A percentile compares a stretch with the other conserved stretches of the same genome.
These are phyloP conservation scores for Sphaerophoria rueppellii DNA, from an alignment of 2,888 invertebrate species.

Conservation along the genomic window DNA sequence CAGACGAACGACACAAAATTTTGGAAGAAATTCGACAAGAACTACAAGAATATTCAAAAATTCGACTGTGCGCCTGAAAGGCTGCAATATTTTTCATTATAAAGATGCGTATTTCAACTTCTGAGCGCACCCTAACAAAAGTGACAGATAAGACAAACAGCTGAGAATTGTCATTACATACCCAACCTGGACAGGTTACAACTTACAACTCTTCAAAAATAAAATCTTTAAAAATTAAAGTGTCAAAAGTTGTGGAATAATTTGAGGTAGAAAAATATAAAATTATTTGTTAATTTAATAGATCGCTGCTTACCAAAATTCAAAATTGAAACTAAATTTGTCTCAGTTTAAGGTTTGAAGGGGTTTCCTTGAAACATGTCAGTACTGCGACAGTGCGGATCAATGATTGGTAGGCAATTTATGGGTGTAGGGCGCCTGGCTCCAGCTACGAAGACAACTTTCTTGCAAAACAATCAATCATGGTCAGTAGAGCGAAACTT, in stretches of 20 bases:
- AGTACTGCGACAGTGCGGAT: slow-evolving; percentile 75
- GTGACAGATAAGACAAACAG: slow-evolving; percentile 8
- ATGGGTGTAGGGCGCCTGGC: slow-evolving; percentile 37
- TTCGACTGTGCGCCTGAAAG: not conserved
- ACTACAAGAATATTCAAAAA: not conserved
- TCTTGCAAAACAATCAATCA: slow-evolving; percentile 14
- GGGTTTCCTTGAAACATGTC: slow-evolving; percentile 67
- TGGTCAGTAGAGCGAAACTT: not conserved
- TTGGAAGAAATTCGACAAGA: too few species aligned
- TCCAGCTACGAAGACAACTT: slow-evolving; percentile 11
- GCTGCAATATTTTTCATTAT: not conserved
- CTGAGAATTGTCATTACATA: slow-evolving; percentile 24
- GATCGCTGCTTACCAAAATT: not conserved
- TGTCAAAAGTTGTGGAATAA: not conserved
- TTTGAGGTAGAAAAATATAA: slow-evolving; percentile 6
- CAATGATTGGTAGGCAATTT: slow-evolving; percentile 67
- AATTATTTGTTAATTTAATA: not conserved
- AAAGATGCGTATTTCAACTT: not conserved
- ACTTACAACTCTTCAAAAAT: too few species aligned
- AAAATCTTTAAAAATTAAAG: too few species aligned
- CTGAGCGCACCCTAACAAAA: not conserved
- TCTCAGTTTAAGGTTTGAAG: not conserved
- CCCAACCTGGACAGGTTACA: not conserved
- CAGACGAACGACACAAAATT: too few species aligned
- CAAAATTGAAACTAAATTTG: not conserved